Base-by-base conservation (phyloP, 2,113 vertebrate species). In the Bubalus kerabau region DNA sequence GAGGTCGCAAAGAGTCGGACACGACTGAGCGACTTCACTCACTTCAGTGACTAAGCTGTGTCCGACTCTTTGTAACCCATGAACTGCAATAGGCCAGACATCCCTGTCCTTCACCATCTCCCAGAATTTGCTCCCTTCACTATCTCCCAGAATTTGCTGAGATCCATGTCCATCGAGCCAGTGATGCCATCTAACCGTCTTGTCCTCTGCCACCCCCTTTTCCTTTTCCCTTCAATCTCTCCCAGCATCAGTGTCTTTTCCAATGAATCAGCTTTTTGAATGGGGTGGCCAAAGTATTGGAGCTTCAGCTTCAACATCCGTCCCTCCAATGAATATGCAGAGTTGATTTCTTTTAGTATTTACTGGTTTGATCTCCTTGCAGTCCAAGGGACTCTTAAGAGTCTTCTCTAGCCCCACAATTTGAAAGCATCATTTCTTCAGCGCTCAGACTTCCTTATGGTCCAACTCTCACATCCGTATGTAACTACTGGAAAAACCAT, bases 191-290 rank as follows among this genome's bases (percentile, higher is more conserved):
- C 19, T 71, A 71, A 71, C 19, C 19, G 40, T 71, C n/a, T 71
- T 0, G 1, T 71, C n/a, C 67, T 71, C 67, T 71, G 67, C 10
- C 0, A 1, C 5, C n/a, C n/a, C n/a, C 19, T 71, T 71, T 71
- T 40, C 67, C 67, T 71, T 71, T 36, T 71, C 19, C 5, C 67
- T 71, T 71, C 62, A n/a, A n/a, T 71, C 4, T 71, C n/a, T 36
- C 67, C n/a, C 67, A 71, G 5, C 19, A 71, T 71, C 64, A 71
- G 1, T 40, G 67, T 71, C n/a, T 40, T 40, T 71, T 71, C n/a
- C 67, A 36, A 23, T 40, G 67, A 40, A 71, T 40, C 19, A 71
- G 67, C 19, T 40, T 40, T 71, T 23, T 0, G 4, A 71, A 40
- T 71, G 10, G 12, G 10, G 0, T 71, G 67, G 67, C 67, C n/a